Evolutionary conservation across 2,797 vertebrate genomes (phyloP), one percentile per base, ranked within the genome.

Genomic region (Morus bassanus): DNA sequence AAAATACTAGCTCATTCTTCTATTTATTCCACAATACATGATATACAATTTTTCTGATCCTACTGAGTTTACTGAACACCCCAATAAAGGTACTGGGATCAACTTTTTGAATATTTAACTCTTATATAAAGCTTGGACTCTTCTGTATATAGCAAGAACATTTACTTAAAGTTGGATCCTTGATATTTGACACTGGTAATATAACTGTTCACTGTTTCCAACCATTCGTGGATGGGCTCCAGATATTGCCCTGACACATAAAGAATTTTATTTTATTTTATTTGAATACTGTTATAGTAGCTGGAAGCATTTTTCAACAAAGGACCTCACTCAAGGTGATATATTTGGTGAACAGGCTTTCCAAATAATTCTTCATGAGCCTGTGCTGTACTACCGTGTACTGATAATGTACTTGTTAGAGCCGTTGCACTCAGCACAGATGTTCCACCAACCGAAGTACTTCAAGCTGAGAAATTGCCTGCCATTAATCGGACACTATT

Each of bases 271-370:
- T 85, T 89, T 91, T 84, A 45, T 85, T 88, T 60, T 64, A 75
- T 96, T 94, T 88, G 57, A 95, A 88, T 84, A 64, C 39, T 87
- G 80, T 89, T 80, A 50, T 57, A 81, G 74, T 93, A 83, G 70
- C 69, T 96, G 91, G 89, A 93, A 93, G 73, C n/a, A 75, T 86
- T 95, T 97, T 82, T 95, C 76, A 89, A 53, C 78, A 85, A 85
- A 95, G n/a, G 65, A 75, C 72, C 73, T 95, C 78, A 86, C 67
- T 88, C 61, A 70, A 59, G 33, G 46, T 89, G 84, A 94, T 81
- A 50, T 54, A 94, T 89, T 83, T 81, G 45, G 43, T 88, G 85
- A 92, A 79, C 8, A 74, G 51, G 23, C 48, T 82, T 95, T 91
- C 77, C 93, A 97, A 91, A 72, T 80, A 94, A 73, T 63, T 88